Evolutionary conservation across 2,888 invertebrate genomes (phyloP), one percentile per base, ranked within the genome.

Genomic region (Drosophila algonquin): DNA sequence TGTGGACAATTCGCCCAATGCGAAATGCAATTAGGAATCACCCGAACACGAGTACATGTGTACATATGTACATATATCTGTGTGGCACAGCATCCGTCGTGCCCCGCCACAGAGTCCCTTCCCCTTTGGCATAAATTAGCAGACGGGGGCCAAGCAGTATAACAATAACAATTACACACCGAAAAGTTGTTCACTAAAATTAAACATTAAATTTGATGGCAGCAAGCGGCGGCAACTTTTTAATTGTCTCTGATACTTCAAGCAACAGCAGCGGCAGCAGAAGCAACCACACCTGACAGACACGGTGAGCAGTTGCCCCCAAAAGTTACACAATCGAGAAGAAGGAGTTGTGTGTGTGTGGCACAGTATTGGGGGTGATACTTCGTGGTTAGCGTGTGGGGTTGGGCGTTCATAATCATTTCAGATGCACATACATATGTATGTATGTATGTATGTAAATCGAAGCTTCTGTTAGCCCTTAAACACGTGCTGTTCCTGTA

Each of bases 61-160:
- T 40, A 12, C 14, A 14, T 40, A 5, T 4, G 35, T 35, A 32
- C 35, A 54, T 50, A 10, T 50, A 54, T 50, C 55, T 64, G 62
- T 52, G 46, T 47, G 32, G n/a, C 47, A 21, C 35, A 16, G 35
- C 6, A 21, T 57, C n/a, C 30, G 14, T 40, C 6, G 14, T n/a
- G 14, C n/a, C 12, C 24, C 51, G 56, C 7, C 27, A 30, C 30
- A 2, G 30, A 8, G 51, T 40, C 63, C 79, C 57, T 73, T 80
- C 67, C 56, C 56, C 21, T 53, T 55, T 68, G 70, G 72, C 83
- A 81, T 82, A 81, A 82, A 82, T 82, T 82, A 79, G 73, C 73
- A 70, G 44, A 47, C 51, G 47, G 61, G 61, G 51, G 21, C 14
- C 59, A 18, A 21, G 50, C 30, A 48, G n/a, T 48, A 46, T 52